Percentiles rank a stretch among this genome's conserved stretches.
These are phyloP conservation scores for Creontiades dilutus DNA, from an alignment of 2,888 invertebrate species.

Conservation along the genomic window DNA sequence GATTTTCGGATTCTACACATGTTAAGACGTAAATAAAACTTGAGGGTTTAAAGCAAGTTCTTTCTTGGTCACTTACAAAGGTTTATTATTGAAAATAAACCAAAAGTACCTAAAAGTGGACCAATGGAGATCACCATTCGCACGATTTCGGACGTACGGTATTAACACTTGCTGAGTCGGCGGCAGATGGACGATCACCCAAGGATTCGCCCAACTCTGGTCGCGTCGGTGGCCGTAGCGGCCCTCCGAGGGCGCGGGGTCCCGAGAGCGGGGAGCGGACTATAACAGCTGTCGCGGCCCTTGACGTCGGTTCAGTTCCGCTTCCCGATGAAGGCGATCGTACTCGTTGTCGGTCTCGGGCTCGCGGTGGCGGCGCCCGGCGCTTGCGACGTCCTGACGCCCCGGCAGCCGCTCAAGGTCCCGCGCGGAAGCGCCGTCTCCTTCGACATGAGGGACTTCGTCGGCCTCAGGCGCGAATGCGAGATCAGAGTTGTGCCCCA, in stretches of 20 bases:
- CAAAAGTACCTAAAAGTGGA: no score
- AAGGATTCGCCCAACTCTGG: neutral
- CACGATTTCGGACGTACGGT: no score
- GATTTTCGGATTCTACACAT: no score
- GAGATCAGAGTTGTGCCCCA: constrained; percentile 55
- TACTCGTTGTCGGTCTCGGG: neutral
- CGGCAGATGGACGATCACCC: no score
- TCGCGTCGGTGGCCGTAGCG: neutral
- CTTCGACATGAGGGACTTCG: constrained; percentile 66
- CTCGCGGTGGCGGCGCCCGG: constrained; percentile 5
- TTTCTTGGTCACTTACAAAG: no score
- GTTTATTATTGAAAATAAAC: no score
- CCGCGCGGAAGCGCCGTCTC: constrained; percentile 53
- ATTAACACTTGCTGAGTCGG: no score
- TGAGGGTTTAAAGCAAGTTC: no score
- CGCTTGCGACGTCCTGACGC: constrained; percentile 26
- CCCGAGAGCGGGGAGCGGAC: neutral
- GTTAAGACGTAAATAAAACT: no score
- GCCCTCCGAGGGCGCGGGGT: neutral
- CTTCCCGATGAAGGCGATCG: neutral
- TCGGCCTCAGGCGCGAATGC: constrained; percentile 59
- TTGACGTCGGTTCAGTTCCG: neutral
- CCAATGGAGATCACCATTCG: no score
- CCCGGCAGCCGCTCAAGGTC: constrained; percentile 41
- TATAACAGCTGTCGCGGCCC: constrained; percentile 12